Evolutionary conservation across 2,113 vertebrate genomes (phyloP).

Genomic region (Plotosus lineatus): DNA sequence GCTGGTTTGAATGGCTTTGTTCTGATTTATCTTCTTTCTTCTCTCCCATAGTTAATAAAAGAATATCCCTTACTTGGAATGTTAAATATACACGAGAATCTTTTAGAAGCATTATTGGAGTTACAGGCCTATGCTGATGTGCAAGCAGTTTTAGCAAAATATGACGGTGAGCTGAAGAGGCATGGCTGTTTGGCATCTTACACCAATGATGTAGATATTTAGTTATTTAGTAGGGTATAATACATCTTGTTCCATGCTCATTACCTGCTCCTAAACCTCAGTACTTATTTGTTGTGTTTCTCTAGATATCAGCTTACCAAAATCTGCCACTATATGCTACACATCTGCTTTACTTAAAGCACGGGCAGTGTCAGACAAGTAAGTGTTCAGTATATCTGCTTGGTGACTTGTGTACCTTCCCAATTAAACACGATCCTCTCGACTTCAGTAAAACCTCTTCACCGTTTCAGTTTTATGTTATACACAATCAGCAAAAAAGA

Average conservation of each 20-base stretch:
- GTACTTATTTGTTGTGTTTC: slow-evolving; percentile 43
- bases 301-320: slow-evolving; percentile 97
- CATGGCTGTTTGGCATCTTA: not conserved
- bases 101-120: slow-evolving; percentile 94
- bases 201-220: not conserved
- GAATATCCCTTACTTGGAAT: slow-evolving; percentile 96
- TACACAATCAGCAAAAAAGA: too few species aligned
- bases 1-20: not conserved
- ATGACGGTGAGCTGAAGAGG: slow-evolving; percentile 81
- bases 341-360: slow-evolving; percentile 98
- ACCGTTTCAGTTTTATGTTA: not conserved
- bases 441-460: not conserved
- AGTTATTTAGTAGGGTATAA: not conserved
- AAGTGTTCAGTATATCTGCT: slow-evolving; percentile 56
- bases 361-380: slow-evolving; percentile 98
- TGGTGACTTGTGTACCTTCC: not conserved
- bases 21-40: slow-evolving; percentile 6
- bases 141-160: slow-evolving; percentile 97
- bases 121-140: slow-evolving; percentile 98
- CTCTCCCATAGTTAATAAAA: slow-evolving; percentile 89
- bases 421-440: not conserved
- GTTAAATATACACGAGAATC: slow-evolving; percentile 99
- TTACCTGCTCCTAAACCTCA: not conserved
- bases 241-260: not conserved
- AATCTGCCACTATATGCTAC: slow-evolving; percentile 98